Evolutionary conservation across 2,113 vertebrate species (phyloP).

Genomic region (Sphyrna mokarran): DNA sequence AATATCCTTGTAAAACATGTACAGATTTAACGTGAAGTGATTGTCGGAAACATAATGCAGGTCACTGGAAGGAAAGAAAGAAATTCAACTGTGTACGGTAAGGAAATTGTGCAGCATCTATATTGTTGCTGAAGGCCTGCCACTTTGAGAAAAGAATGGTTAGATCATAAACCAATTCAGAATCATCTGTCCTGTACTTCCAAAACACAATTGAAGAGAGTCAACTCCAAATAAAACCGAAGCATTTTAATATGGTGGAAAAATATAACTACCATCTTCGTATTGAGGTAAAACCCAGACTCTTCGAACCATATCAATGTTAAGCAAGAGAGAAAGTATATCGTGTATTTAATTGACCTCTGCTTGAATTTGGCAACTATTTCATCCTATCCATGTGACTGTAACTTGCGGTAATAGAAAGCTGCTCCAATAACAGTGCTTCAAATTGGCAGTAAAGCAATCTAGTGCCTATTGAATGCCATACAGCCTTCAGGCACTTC

Average conservation of each 20-base stretch:
- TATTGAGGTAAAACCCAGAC: background rate
- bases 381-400: background rate
- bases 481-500: background rate
- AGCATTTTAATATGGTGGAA: background rate
- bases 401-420: background rate
- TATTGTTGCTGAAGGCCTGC: background rate
- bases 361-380: constrained; percentile 12
- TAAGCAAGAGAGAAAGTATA: background rate
- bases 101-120: background rate
- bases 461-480: background rate
- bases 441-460: background rate
- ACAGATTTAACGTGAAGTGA: background rate
- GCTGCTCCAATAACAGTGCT: background rate
- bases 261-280: background rate
- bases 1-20: background rate
- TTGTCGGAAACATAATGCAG: background rate
- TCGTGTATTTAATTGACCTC: background rate
- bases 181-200: background rate
- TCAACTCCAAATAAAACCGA: background rate
- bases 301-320: background rate
- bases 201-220: background rate
- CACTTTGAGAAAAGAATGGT: background rate
- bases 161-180: background rate
- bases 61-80: background rate
- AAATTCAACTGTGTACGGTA: background rate